Conservation (phyloP, 2,888 invertebrate species). For the Cotesia congregata region DNA sequence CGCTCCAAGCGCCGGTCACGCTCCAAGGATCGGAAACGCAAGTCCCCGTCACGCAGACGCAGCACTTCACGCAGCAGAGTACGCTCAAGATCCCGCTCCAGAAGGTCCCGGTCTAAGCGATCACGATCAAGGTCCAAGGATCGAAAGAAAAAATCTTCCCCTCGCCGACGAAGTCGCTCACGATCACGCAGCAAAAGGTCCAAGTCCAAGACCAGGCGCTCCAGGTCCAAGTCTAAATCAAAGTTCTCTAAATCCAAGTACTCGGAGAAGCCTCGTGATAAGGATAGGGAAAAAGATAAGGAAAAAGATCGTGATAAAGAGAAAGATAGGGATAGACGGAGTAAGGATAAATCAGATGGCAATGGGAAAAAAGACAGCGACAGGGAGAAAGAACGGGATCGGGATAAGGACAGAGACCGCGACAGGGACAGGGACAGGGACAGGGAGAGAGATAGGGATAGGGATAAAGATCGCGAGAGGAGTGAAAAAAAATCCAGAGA, state of each 20-base stretch:
- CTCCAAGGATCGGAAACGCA: slow-evolving; percentile 65
- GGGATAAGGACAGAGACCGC: slow-evolving; percentile 54
- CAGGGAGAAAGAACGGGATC: slow-evolving; percentile 55
- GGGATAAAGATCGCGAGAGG: slow-evolving; percentile 55
- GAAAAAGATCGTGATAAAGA: slow-evolving; percentile 55
- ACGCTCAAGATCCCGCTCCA: slow-evolving; percentile 71
- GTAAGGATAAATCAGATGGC: slow-evolving; percentile 62
- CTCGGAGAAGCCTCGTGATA: slow-evolving; percentile 66
- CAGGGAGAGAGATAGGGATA: slow-evolving; percentile 62
- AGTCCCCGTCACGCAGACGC: slow-evolving; percentile 64
- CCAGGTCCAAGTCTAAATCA: slow-evolving; percentile 71
- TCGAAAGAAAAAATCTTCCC: slow-evolving; percentile 62
- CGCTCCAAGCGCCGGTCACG: slow-evolving; percentile 67
- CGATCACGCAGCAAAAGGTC: slow-evolving; percentile 74
- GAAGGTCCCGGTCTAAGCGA: slow-evolving; percentile 66
- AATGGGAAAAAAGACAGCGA: slow-evolving; percentile 64
- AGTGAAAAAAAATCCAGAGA: slow-evolving; percentile 61
- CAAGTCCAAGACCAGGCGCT: slow-evolving; percentile 71
- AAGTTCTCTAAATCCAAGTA: slow-evolving; percentile 68
- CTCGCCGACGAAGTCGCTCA: slow-evolving; percentile 65
- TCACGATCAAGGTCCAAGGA: slow-evolving; percentile 68
- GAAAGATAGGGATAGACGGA: slow-evolving; percentile 55
- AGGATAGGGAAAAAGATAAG: slow-evolving; percentile 60
- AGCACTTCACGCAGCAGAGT: slow-evolving; percentile 65
- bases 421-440: slow-evolving; percentile 56